Percentiles rank a stretch among this genome's conserved stretches.
phyloP scores from a whole-genome alignment of 2,888 invertebrate genomes.

The Chrysolina americana region DNA sequence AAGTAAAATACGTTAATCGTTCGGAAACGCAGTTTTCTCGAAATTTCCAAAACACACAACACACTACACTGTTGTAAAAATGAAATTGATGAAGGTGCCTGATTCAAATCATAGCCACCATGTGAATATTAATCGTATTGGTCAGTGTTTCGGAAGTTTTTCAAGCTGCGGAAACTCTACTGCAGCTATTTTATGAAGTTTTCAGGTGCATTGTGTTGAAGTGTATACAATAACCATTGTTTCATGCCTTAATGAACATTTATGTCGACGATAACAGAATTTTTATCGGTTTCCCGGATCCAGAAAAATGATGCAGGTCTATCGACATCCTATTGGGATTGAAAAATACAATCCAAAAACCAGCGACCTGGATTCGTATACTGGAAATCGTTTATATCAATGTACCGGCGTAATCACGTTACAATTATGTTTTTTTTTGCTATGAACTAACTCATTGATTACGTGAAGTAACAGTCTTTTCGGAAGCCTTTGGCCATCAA shows the following conservation, averaged over 20 bases:
- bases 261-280: not conserved
- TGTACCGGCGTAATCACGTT: not conserved
- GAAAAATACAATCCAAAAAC: not conserved
- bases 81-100: not conserved
- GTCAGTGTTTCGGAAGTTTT: too few species aligned
- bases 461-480: too few species aligned
- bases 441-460: too few species aligned
- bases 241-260: not conserved
- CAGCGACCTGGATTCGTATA: not conserved
- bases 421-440: not conserved
- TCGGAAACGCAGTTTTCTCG: too few species aligned
- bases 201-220: not conserved
- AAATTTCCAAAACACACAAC: too few species aligned
- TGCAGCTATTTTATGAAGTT: not conserved
- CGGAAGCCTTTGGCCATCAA: too few species aligned
- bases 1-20: too few species aligned
- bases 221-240: not conserved
- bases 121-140: not conserved
- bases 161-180: too few species aligned
- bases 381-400: not conserved
- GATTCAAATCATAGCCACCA: not conserved
- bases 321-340: not conserved
- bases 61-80: too few species aligned
- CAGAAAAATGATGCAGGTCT: not conserved
- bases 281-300: not conserved